phyloP scores from a whole-genome alignment of 2,888 invertebrate species.

The Lutraria lutraria region DNA sequence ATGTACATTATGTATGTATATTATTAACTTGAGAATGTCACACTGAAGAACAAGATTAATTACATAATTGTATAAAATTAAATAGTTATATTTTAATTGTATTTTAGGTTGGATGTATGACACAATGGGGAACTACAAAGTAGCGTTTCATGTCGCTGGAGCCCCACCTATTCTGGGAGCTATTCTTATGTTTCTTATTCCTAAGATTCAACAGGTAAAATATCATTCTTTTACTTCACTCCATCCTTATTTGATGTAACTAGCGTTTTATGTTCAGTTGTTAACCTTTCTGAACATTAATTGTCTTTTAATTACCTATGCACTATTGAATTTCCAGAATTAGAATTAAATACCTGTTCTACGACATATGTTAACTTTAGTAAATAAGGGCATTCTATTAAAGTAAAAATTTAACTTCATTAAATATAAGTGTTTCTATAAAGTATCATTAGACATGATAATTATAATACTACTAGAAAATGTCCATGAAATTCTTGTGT shows the following conservation, averaged over 20 bases:
- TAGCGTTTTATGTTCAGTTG: background rate
- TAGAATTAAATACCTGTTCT: too few species aligned
- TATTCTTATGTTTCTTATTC: constrained; percentile 90
- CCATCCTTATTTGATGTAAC: background rate
- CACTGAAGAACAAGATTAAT: too few species aligned
- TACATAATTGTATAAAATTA: background rate
- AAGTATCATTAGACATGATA: too few species aligned
- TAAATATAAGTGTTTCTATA: too few species aligned
- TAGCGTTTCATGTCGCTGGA: constrained; percentile 94
- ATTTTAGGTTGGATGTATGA: constrained; percentile 87
- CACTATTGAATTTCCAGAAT: too few species aligned
- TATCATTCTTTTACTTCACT: background rate
- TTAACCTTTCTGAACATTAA: background rate
- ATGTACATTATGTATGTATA: too few species aligned
- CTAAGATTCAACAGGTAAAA: constrained; percentile 87
- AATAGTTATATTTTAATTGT: background rate
- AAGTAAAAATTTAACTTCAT: too few species aligned
- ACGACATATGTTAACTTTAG: too few species aligned
- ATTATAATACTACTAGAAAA: too few species aligned
- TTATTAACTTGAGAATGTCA: too few species aligned
- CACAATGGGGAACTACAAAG: constrained; percentile 88
- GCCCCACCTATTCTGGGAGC: constrained; percentile 94
- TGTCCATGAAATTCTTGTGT: too few species aligned
- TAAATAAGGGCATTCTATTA: too few species aligned
- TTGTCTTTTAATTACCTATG: background rate